Evolutionary conservation across 2,797 vertebrate species (phyloP).

Genomic region (Avahi laniger): DNA sequence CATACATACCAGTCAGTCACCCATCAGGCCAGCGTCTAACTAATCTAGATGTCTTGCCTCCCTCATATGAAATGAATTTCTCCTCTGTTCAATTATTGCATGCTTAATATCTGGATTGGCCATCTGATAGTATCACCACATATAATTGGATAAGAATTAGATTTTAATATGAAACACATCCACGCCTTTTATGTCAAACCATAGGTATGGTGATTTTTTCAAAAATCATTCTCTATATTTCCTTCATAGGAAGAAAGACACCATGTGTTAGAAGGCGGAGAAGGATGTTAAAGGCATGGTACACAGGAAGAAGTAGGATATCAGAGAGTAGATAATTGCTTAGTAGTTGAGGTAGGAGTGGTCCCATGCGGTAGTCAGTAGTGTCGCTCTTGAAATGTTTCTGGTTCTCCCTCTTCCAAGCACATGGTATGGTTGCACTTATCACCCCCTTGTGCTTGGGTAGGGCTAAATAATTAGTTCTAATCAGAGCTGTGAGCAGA

Average conservation of each 20-base stretch:
- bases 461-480: background rate
- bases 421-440: fast-evolving
- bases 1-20: background rate
- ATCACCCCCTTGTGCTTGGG: background rate
- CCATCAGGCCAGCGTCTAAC: background rate
- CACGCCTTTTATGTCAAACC: background rate
- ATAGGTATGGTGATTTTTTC: background rate
- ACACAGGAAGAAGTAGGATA: background rate
- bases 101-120: background rate
- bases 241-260: background rate
- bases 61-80: background rate
- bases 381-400: background rate
- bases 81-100: background rate
- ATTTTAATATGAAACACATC: background rate
- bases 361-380: background rate
- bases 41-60: background rate
- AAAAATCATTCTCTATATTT: background rate
- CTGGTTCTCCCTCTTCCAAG: background rate
- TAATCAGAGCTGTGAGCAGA: background rate
- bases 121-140: background rate
- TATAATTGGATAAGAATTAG: background rate
- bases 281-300: background rate
- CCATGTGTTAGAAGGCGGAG: background rate
- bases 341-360: background rate
- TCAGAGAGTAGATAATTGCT: background rate